Conservation (phyloP, 1,140 invertebrate species). For the Macrobrachium rosenbergii region DNA sequence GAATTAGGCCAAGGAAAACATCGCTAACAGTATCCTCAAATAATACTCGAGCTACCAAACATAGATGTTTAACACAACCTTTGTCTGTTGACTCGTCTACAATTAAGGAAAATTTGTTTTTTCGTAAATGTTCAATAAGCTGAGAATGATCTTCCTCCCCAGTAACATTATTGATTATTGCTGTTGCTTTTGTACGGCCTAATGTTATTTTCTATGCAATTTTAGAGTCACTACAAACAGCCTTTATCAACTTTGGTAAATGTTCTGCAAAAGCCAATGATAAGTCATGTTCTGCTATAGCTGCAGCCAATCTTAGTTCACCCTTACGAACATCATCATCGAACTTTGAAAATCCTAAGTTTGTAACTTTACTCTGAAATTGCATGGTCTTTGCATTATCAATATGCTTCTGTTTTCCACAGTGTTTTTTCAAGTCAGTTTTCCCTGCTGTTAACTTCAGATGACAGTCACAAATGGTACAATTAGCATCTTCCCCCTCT, state of each 20-base stretch:
- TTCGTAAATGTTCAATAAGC: constrained; percentile 22
- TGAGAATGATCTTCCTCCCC: constrained; percentile 11
- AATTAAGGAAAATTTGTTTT: constrained; percentile 30
- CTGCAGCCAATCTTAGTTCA: background rate
- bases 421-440: constrained; percentile 11
- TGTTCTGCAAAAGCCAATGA: constrained; percentile 5
- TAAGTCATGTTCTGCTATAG: constrained; percentile 7
- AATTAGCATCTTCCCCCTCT: constrained; percentile 2
- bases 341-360: background rate
- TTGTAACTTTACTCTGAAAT: background rate
- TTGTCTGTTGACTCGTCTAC: constrained; percentile 19
- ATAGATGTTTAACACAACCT: constrained; percentile 2
- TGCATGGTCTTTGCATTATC: background rate
- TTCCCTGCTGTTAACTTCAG: constrained; percentile 25
- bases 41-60: constrained; percentile 8
- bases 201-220: constrained; percentile 17
- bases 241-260: background rate
- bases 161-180: constrained; percentile 18
- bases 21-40: constrained; percentile 1
- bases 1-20: constrained; percentile 15
- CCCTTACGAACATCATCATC: too few species aligned
- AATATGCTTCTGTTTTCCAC: background rate
- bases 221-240: background rate
- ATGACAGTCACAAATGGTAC: constrained; percentile 18
- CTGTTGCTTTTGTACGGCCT: background rate